Evolutionary conservation across 2,888 invertebrate genomes (phyloP).

Genomic region (Cheilosia vernalis): DNA sequence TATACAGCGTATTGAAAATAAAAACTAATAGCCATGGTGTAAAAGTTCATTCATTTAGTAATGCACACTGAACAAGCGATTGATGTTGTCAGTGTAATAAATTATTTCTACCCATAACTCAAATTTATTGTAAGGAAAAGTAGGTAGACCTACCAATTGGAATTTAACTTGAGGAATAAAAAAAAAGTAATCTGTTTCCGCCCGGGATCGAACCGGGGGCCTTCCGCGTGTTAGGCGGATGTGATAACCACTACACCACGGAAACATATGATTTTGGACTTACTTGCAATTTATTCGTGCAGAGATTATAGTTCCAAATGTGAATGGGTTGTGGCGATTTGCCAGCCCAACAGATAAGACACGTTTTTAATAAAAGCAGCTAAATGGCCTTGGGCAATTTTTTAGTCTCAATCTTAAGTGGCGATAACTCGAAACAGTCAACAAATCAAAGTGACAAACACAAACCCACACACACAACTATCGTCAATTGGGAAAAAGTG

Average conservation of each 20-base stretch:
- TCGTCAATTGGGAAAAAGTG: too few species aligned
- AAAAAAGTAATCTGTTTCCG: constrained; percentile 76
- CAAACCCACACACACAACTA: too few species aligned
- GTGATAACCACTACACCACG: constrained; percentile 79
- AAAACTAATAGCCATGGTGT: constrained; percentile 60
- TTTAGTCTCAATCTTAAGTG: neutral
- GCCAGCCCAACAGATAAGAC: neutral
- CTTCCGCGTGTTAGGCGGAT: constrained; percentile 80
- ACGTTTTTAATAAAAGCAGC: neutral
- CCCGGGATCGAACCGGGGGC: constrained; percentile 79
- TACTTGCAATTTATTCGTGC: neutral
- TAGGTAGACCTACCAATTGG: neutral
- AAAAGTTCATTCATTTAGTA: constrained; percentile 49
- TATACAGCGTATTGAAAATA: constrained; percentile 37
- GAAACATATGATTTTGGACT: constrained; percentile 61
- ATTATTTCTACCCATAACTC: constrained; percentile 7
- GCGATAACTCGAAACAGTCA: neutral
- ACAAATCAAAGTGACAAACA: neutral
- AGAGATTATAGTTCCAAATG: neutral
- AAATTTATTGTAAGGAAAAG: constrained; percentile 17
- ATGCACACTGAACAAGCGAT: constrained; percentile 34
- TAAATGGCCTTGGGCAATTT: constrained; percentile 8
- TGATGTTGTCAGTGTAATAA: constrained; percentile 27
- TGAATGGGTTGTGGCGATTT: neutral
- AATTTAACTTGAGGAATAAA: neutral